Evolutionary conservation across 2,888 invertebrate species (phyloP).

Genomic region (Leucophora obtusa): DNA sequence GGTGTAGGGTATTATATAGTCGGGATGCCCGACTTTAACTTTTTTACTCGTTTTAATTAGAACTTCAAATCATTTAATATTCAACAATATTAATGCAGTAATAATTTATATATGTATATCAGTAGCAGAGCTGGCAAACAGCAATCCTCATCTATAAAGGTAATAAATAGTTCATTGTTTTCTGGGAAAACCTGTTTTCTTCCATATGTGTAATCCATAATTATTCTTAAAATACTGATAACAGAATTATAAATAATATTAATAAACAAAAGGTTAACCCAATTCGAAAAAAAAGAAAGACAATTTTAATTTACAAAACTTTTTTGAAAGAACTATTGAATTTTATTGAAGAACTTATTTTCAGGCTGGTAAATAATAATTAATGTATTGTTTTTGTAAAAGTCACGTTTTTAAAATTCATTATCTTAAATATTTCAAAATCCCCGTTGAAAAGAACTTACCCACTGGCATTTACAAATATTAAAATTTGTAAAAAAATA

Average conservation of each 20-base stretch:
- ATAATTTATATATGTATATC: neutral
- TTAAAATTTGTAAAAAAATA: slow-evolving; percentile 68
- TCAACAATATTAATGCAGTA: neutral
- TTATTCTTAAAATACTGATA: neutral
- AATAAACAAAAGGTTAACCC: neutral
- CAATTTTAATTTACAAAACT: neutral
- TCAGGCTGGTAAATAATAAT: no score
- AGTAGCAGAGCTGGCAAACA: neutral
- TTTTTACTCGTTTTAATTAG: no score
- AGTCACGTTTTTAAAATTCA: no score
- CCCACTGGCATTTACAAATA: slow-evolving; percentile 70
- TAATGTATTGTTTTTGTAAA: no score
- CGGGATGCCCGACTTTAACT: no score
- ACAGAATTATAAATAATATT: neutral
- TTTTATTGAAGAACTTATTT: no score
- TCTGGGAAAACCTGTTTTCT: neutral
- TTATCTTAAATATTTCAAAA: no score
- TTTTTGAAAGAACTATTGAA: no score
- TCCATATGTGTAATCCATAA: neutral
- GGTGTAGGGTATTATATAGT: no score
- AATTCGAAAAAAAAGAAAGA: neutral
- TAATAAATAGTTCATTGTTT: neutral
- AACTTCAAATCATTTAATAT: neutral
- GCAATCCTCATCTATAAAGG: neutral
- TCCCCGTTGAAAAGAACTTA: slow-evolving; percentile 64